These are phyloP conservation scores for Tiliqua scincoides DNA, from an alignment of 2,113 vertebrate genomes.

Conservation along the genomic window DNA sequence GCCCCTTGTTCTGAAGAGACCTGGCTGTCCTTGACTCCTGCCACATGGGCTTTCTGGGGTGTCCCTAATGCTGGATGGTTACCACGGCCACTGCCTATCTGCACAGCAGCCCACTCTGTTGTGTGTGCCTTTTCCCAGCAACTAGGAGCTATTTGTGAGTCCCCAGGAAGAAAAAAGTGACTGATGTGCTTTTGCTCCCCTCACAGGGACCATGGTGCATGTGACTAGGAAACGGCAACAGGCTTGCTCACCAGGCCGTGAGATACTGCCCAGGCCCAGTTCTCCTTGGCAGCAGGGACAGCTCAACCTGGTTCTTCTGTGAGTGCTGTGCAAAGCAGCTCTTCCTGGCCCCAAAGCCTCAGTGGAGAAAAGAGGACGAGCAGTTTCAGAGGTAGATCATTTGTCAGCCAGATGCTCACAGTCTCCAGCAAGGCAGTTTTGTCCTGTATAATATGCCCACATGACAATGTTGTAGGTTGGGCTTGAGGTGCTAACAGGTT, in stretches of 20 bases:
- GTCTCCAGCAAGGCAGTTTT: background rate
- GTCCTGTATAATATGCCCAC: background rate
- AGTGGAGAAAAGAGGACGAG: background rate
- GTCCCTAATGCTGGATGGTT: background rate
- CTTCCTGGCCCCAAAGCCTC: background rate
- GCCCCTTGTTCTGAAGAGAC: background rate
- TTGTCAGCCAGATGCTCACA: background rate
- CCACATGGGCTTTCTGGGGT: background rate
- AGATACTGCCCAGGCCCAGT: too few relatives aligned
- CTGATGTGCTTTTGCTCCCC: background rate
- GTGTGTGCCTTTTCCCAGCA: too few relatives aligned
- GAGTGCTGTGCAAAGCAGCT: too few relatives aligned
- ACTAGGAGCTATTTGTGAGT: too few relatives aligned
- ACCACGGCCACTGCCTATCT: background rate
- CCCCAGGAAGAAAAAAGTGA: too few relatives aligned
- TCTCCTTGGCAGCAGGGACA: too few relatives aligned
- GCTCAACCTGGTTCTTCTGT: too few relatives aligned
- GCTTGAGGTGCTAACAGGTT: background rate
- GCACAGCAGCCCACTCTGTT: too few relatives aligned
- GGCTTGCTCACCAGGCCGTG: too few relatives aligned
- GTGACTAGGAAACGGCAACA: too few relatives aligned
- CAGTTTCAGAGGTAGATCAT: background rate
- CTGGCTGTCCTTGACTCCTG: background rate
- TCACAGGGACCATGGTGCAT: too few relatives aligned
- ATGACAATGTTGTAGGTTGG: background rate